Conservation (phyloP, 2,797 vertebrate species). For the Agapornis canus region DNA sequence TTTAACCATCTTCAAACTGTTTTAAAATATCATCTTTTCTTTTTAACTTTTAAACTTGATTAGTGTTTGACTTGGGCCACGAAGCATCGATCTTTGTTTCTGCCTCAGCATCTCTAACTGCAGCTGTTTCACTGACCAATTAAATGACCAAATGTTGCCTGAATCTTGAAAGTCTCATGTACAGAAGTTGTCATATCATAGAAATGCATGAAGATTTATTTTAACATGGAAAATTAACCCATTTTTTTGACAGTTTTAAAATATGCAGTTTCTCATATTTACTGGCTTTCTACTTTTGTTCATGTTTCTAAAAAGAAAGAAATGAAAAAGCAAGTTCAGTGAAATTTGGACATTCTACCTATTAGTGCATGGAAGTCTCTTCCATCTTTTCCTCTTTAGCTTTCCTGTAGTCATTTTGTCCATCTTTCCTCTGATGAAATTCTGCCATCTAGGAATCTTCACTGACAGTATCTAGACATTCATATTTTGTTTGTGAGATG, state of each 20-base stretch:
- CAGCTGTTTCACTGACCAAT: neutral
- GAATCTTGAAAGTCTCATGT: neutral
- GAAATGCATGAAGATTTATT: neutral
- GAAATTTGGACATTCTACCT: neutral
- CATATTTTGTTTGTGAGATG: neutral
- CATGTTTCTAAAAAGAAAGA: neutral
- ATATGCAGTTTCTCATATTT: neutral
- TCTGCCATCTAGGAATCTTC: neutral
- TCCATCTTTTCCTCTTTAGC: neutral
- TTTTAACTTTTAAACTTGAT: neutral
- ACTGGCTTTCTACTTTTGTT: neutral
- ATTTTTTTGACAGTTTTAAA: neutral
- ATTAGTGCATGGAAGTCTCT: neutral
- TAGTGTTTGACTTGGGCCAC: neutral
- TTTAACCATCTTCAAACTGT: neutral
- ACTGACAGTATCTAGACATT: neutral
- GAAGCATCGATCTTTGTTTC: neutral
- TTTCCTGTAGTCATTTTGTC: neutral
- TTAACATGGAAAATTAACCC: neutral
- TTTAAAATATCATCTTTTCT: neutral
- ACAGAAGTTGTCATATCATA: neutral
- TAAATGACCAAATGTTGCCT: neutral
- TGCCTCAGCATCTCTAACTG: neutral
- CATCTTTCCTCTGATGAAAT: neutral
- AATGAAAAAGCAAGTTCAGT: neutral